A percentile compares a stretch with the other conserved stretches of the same genome.
phyloP scores from a whole-genome alignment of 1,140 invertebrate species.

The Bombus breviceps region DNA sequence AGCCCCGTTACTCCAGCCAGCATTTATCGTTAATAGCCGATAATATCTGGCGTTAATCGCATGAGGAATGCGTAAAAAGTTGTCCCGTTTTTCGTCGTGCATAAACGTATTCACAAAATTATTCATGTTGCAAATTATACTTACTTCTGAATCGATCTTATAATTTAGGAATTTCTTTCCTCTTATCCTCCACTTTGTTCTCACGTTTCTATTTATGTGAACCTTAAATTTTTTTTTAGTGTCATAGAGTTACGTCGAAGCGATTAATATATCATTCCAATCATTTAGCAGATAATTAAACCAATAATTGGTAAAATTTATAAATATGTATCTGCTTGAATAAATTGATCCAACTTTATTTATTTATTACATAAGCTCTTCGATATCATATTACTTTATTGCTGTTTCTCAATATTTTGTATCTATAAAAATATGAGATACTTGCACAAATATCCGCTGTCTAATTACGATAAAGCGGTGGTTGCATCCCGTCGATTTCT shows the following conservation, averaged over 20 bases:
- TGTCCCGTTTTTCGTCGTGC: background rate
- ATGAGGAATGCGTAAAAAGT: background rate
- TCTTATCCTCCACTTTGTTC: background rate
- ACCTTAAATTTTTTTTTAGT: no score
- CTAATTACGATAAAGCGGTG: background rate
- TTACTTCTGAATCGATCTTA: background rate
- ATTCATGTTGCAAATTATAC: background rate
- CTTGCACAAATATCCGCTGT: background rate
- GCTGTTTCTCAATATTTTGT: no score
- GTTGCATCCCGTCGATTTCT: background rate
- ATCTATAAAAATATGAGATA: no score
- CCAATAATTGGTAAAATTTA: no score
- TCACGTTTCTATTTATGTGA: no score
- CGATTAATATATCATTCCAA: no score
- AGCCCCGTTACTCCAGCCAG: slow-evolving; percentile 9
- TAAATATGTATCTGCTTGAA: no score
- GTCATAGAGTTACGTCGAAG: no score
- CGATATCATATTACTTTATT: no score
- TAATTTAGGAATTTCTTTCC: background rate
- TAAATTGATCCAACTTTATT: no score
- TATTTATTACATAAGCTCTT: no score
- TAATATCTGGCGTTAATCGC: slow-evolving; percentile 36
- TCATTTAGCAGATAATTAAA: no score
- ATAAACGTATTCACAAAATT: background rate
- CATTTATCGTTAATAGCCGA: slow-evolving; percentile 32